Evolutionary conservation across 2,888 invertebrate species (phyloP), one percentile per base, ranked within the genome.

Genomic region (Scrobipalpa costella): DNA sequence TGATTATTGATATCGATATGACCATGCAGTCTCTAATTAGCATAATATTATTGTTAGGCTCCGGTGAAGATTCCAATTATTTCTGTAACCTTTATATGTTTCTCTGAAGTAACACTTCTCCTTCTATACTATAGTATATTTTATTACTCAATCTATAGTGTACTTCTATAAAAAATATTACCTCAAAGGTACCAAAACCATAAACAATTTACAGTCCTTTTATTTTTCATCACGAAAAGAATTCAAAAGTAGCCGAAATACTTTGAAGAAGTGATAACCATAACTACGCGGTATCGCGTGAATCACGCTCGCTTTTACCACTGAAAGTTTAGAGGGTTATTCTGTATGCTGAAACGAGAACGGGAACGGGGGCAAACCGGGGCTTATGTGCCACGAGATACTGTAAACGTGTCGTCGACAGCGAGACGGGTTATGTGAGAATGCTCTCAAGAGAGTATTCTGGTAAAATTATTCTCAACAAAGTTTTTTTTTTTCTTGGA

Each of bases 301-400:
- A 75, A 69, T 75, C 75, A 72, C 67, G 63, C 64, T 66, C 61
- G 66, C 67, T 70, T 73, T 69, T 67, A 67, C 70, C 68, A 69
- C 62, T 68, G 63, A 67, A 69, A 67, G 34, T 55, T 55, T 55
- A 33, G 33, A 27, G 15, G 44, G 44, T 27, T 27, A 27, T 27
- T 27, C 27, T 44, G 44, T 44, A 44, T 44, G n/a, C 44, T 27
- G 27, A 27, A 27, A 27, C 27, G 27, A 27, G 27, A 27, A 27
- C 44, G n/a, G 44, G 44, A 44, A 44, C 44, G 44, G n/a, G n/a
- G 44, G 44, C 44, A 44, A 2, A 44, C n/a, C 44, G n/a, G 7
- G n/a, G 44, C 44, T 44, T 44, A 15, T n/a, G 44, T 44, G 1
- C 5, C 44, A n/a, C 44, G 44, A 44, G 44, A 44, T 44, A 44